phyloP scores from a whole-genome alignment of 2,113 vertebrate genomes.

The Cryptoleucopteryx plumbea region DNA sequence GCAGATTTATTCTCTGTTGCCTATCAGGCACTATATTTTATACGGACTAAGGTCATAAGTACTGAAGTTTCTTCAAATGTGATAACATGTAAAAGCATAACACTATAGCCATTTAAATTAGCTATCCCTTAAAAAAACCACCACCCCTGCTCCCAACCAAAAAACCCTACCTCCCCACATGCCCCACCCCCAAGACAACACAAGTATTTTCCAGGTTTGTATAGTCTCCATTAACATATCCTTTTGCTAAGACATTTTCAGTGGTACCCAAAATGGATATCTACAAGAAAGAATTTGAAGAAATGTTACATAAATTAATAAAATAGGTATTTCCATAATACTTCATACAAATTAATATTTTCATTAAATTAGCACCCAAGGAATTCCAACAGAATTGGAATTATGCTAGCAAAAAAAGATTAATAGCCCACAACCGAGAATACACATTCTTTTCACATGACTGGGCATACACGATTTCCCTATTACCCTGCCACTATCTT shows the following conservation, averaged over 20 bases:
- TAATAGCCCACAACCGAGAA: not conserved
- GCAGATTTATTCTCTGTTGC: not conserved
- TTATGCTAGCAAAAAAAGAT: not conserved
- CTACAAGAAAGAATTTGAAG: not conserved
- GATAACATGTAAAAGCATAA: not conserved
- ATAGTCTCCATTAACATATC: not conserved
- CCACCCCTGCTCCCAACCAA: too few species aligned
- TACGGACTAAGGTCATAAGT: not conserved
- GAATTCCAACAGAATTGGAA: not conserved
- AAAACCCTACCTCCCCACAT: too few species aligned
- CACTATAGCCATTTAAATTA: not conserved
- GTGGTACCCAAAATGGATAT: not conserved
- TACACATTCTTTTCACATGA: not conserved
- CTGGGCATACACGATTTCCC: not conserved
- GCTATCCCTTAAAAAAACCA: not conserved
- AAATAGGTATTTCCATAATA: not conserved
- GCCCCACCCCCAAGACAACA: fast-evolving
- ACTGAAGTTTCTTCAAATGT: not conserved
- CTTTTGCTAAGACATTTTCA: not conserved
- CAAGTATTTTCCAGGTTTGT: not conserved
- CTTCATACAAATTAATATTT: not conserved
- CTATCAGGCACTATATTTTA: not conserved
- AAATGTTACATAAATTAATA: not conserved
- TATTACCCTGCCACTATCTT: not conserved
- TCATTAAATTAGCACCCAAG: not conserved